Conservation (phyloP, 2,888 invertebrate genomes). For the Drosophila anomalata region DNA sequence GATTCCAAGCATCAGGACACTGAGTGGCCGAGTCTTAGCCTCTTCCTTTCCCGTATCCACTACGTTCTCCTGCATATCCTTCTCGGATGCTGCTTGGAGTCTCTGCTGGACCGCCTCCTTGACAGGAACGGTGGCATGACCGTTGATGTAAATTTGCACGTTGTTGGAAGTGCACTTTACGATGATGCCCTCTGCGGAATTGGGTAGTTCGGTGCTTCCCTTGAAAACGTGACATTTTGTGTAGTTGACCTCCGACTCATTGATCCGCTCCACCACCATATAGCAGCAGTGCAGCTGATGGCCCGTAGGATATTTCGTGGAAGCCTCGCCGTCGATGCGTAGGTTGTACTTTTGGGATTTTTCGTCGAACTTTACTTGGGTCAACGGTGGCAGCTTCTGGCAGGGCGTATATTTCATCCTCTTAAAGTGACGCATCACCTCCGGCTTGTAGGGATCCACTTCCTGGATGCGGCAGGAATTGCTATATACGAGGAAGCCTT, state of each 20-base stretch:
- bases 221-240: slow-evolving; percentile 84
- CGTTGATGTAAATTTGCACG: slow-evolving; percentile 81
- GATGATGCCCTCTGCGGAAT: slow-evolving; percentile 84
- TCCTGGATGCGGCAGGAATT: slow-evolving; percentile 87
- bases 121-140: slow-evolving; percentile 86
- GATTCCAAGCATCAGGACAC: slow-evolving; percentile 92
- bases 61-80: slow-evolving; percentile 46
- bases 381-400: slow-evolving; percentile 80
- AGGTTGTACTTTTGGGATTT: slow-evolving; percentile 71
- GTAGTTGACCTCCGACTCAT: slow-evolving; percentile 77
- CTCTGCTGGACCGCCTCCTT: slow-evolving; percentile 85
- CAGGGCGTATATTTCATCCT: slow-evolving; percentile 86
- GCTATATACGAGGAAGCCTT: slow-evolving; percentile 85
- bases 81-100: slow-evolving; percentile 57
- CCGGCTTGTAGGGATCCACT: slow-evolving; percentile 86
- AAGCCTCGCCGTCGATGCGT: slow-evolving; percentile 69
- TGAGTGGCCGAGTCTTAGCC: slow-evolving; percentile 81
- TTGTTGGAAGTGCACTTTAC: slow-evolving; percentile 84
- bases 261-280: slow-evolving; percentile 76
- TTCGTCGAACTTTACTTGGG: slow-evolving; percentile 72
- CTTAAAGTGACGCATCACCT: slow-evolving; percentile 85
- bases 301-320: slow-evolving; percentile 64
- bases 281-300: slow-evolving; percentile 80
- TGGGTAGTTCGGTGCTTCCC: slow-evolving; percentile 77
- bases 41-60: slow-evolving; percentile 35